A percentile compares a stretch with the other conserved stretches of the same genome.
These are phyloP conservation scores for Penelope pileata DNA, from an alignment of 2,113 vertebrate species.

Conservation along the genomic window DNA sequence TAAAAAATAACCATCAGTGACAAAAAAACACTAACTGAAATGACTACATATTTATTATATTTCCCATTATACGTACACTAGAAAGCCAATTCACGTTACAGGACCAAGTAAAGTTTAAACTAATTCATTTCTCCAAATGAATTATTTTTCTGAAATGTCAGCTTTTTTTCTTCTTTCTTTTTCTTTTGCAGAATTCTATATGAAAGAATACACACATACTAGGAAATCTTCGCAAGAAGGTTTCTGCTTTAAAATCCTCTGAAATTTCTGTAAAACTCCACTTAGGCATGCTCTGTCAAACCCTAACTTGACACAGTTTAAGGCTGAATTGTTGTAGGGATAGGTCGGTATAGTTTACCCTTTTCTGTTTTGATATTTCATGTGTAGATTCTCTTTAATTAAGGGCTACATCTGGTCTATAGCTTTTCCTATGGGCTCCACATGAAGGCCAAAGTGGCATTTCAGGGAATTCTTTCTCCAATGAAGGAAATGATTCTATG, in stretches of 20 bases:
- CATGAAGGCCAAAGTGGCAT: not conserved
- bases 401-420: not conserved
- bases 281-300: not conserved
- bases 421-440: not conserved
- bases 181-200: not conserved
- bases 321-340: not conserved
- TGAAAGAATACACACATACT: not conserved
- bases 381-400: not conserved
- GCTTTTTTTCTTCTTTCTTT: not conserved
- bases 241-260: not conserved
- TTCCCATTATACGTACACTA: not conserved
- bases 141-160: not conserved
- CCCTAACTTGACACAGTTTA: not conserved
- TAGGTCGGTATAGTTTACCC: not conserved
- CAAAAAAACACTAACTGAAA: not conserved
- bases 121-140: not conserved
- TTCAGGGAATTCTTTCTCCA: not conserved
- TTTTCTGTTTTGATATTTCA: not conserved
- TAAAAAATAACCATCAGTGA: not conserved
- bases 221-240: not conserved
- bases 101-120: not conserved
- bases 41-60: not conserved
- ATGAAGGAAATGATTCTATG: not conserved
- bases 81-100: not conserved
- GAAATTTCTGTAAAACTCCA: not conserved